phyloP scores from a whole-genome alignment of 2,888 invertebrate species.

The Daptonema setosum region DNA sequence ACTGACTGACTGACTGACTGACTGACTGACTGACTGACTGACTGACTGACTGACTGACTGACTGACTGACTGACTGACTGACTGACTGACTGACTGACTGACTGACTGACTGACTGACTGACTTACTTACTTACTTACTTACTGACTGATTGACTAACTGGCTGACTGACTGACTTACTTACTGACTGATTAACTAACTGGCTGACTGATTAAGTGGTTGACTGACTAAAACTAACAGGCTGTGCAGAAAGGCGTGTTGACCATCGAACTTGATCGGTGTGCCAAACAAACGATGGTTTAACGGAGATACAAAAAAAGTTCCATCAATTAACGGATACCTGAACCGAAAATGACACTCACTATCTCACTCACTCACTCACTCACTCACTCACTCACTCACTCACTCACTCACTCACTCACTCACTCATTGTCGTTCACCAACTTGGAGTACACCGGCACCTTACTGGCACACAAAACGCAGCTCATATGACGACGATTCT shows the following conservation, averaged over 20 bases:
- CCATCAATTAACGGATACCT: conserved; percentile 81
- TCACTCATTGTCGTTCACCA: background rate
- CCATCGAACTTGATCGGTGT: conserved; percentile 60
- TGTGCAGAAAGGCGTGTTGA: conserved; percentile 65
- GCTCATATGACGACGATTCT: conserved; percentile 57
- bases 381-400: background rate
- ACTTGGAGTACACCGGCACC: too few relatives aligned
- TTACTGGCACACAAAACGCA: conserved; percentile 55
- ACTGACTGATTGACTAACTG: too few relatives aligned
- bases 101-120: too few relatives aligned
- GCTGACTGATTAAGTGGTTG: too few relatives aligned
- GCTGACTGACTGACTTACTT: too few relatives aligned
- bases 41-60: too few relatives aligned
- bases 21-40: too few relatives aligned
- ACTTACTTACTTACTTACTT: too few relatives aligned
- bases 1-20: too few relatives aligned
- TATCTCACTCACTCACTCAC: background rate
- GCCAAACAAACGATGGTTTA: conserved; percentile 63
- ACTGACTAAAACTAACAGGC: conserved; percentile 39
- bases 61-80: too few relatives aligned
- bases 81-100: too few relatives aligned
- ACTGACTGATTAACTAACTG: too few relatives aligned
- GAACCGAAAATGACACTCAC: background rate
- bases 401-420: background rate
- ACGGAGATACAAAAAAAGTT: conserved; percentile 85